Evolutionary conservation across 2,113 vertebrate species (phyloP), one percentile per base, ranked within the genome.

Genomic region (Aptenodytes patagonicus): DNA sequence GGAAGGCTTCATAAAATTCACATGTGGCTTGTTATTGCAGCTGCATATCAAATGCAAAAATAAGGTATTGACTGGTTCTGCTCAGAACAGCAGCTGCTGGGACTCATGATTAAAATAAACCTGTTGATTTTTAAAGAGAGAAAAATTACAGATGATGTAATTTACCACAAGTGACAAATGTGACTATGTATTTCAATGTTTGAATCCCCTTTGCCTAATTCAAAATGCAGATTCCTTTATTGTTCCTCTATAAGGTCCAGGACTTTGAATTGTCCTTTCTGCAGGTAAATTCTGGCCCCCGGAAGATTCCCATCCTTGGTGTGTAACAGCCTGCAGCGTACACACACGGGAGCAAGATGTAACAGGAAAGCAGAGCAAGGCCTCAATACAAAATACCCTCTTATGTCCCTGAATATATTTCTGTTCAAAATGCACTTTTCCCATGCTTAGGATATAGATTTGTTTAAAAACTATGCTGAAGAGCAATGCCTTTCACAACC

Each of bases 11-110:
- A 95, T 91, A 95, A 96, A 97, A 94, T 29, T 92, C 94, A 91
- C 91, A 93, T 88, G 94, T 96, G 79, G 83, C 86, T 91, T 95
- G 92, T 94, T 96, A 94, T 95, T 96, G 80, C 44, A 88, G 95
- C 92, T 87, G 83, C 90, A 75, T 93, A 95, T 89, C 80, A 70
- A 95, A 96, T 36, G 69, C 90, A 95, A 97, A 97, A 96, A 85
- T 83, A 96, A 95, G 78, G 87, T 90, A 95, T 93, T 87, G 61
- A 91, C 66, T 85, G 60, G 68, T 90, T 93, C 55, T 89, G 75
- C 79, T 64, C 55, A 87, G 77, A 97, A 97, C 19, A 93, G 47
- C 90, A 87, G 64, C 95, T 94, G 91, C 84, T 73, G 62, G 85
- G 90, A 60, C 32, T 54, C 75, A 89, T 29, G 32, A 93, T 95